Evolutionary conservation across 1,140 invertebrate species (phyloP), one percentile per base, ranked within the genome.

Genomic region (Drosophila insularis): DNA sequence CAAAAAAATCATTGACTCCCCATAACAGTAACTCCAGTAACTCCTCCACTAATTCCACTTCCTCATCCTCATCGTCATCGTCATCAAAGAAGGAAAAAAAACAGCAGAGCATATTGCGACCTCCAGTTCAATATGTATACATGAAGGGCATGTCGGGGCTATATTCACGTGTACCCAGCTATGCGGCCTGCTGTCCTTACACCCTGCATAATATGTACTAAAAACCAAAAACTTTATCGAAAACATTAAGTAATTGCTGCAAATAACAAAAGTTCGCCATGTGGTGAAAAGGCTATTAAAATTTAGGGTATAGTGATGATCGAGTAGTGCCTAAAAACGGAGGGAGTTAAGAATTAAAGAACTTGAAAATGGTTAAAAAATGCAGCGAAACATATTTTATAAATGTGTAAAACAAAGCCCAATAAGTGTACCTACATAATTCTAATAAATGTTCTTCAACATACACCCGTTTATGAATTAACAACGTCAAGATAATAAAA

Each of bases 91-190:
- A 91, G 73, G 77, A 90, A n/a, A 87, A 87, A 68, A 91, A 91
- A 21, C 90, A 89, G 72, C 92, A 59, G 93, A 91, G 90, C 72
- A 91, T 92, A 11, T 60, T 92, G 69, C 84, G 91, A n/a, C 90
- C 82, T 46, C 91, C 91, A 67, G 78, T 90, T 4, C 80, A 92
- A 37, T 92, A 92, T 31, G 89, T 91, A 35, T 86, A 86, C 65
- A 80, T 89, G 80, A 92, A 92, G 89, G 91, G 91, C 73, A 91
- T 92, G 89, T 91, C 89, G n/a, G 90, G 91, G 0, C 62, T 91
- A 2, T 91, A 89, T 37, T 89, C 91, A 39, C 66, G 90, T 5
- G 91, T 91, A 31, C 91, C 90, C 63, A 86, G 91, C 66, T 92
- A 90, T 43, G 77, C 87, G 37, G 81, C 89, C 56, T 91, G 90